Conservation (phyloP, 2,113 vertebrate species). For the Dasyornis broadbenti region DNA sequence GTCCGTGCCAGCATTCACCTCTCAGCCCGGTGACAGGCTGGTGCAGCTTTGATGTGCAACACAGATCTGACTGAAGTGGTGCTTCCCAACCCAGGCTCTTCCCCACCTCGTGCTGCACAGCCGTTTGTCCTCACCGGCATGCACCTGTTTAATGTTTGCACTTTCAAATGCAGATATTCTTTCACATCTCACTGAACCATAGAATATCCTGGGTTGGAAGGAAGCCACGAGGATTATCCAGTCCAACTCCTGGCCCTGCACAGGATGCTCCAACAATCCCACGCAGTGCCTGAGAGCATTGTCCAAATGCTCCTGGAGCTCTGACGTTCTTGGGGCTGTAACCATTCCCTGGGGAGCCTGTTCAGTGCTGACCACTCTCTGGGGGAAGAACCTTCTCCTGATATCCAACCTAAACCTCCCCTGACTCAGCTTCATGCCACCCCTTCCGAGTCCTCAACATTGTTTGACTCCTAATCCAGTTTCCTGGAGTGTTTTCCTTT, state of each 20-base stretch:
- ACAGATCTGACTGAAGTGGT: neutral
- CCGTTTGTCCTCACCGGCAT: neutral
- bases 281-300: neutral
- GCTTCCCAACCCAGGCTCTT: neutral
- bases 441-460: accelerated
- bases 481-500: neutral
- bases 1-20: neutral
- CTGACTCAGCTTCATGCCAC: neutral
- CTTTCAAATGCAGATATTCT: neutral
- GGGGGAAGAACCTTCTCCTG: neutral
- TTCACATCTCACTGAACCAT: neutral
- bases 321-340: neutral
- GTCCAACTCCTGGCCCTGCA: neutral
- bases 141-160: neutral
- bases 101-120: neutral
- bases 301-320: neutral
- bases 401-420: neutral
- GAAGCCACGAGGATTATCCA: accelerated
- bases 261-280: neutral
- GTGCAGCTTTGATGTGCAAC: neutral
- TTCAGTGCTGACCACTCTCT: neutral
- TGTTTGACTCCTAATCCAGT: neutral
- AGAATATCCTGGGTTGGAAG: neutral
- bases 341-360: accelerated
- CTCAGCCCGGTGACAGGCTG: neutral